A percentile compares a stretch with the other conserved stretches of the same genome.
phyloP scores from a whole-genome alignment of 2,113 vertebrate genomes.

The Eolophus roseicapilla region DNA sequence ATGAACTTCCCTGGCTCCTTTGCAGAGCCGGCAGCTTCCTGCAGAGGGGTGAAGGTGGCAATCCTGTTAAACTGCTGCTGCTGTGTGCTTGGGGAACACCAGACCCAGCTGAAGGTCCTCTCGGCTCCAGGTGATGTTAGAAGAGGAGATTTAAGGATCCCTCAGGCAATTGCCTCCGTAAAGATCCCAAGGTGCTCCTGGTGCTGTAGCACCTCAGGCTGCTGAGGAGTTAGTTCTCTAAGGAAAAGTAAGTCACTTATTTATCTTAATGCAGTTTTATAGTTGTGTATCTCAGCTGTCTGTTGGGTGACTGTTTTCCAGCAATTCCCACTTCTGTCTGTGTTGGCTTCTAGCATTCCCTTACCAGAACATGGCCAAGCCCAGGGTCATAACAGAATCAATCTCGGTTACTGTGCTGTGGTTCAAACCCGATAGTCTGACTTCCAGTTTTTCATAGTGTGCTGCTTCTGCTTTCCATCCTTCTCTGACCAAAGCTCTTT shows the following conservation, averaged over 20 bases:
- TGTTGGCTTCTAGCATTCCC: not conserved
- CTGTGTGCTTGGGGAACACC: not conserved
- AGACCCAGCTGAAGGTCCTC: not conserved
- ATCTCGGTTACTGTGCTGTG: not conserved
- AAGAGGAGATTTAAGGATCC: not conserved
- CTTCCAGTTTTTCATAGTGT: not conserved
- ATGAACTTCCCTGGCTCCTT: too few relatives aligned
- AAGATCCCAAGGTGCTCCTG: accelerated
- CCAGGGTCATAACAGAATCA: not conserved
- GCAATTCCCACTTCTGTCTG: not conserved
- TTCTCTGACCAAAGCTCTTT: not conserved
- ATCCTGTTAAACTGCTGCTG: not conserved
- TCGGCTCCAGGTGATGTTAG: not conserved
- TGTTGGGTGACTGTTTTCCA: not conserved
- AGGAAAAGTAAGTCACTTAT: not conserved
- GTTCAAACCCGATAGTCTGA: not conserved
- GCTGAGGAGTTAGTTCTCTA: not conserved
- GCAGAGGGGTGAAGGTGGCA: not conserved
- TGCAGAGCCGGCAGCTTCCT: accelerated
- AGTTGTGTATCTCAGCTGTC: not conserved
- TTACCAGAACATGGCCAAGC: not conserved
- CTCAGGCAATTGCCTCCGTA: accelerated
- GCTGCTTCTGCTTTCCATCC: not conserved
- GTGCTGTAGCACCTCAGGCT: accelerated
- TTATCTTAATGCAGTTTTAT: not conserved